These are phyloP conservation scores for Calameuta idolon DNA, from an alignment of 2,888 invertebrate species.

Conservation along the genomic window DNA sequence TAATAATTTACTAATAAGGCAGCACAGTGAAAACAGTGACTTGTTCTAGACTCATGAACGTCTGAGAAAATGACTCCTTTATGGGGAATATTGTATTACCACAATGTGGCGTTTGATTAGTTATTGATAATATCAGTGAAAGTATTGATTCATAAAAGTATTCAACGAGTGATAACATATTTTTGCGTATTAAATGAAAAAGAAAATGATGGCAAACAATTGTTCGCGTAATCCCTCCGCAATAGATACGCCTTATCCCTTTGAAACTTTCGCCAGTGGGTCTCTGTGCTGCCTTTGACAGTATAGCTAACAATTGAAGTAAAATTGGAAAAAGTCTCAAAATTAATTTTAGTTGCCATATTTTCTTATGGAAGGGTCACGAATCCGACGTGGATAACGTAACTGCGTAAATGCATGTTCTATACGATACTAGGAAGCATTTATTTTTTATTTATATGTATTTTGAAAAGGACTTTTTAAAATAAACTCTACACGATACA, in stretches of 20 bases:
- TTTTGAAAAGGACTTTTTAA: conserved; percentile 52
- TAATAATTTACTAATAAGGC: conserved; percentile 21
- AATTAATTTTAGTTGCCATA: conserved; percentile 41
- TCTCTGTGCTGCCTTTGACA: conserved; percentile 30
- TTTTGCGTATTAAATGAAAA: too few species aligned
- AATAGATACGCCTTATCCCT: too few species aligned
- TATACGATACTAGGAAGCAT: conserved; percentile 52
- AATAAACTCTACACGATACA: conserved; percentile 42
- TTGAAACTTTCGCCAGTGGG: not conserved
- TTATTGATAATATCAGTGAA: too few species aligned
- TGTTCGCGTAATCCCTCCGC: too few species aligned
- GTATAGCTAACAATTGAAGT: conserved; percentile 15
- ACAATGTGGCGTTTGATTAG: too few species aligned
- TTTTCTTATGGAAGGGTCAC: conserved; percentile 32
- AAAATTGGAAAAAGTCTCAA: conserved; percentile 32
- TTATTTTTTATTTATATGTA: conserved; percentile 62
- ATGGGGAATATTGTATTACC: too few species aligned
- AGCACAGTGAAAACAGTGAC: conserved; percentile 9
- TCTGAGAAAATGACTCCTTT: too few species aligned
- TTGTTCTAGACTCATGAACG: too few species aligned
- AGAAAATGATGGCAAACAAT: too few species aligned
- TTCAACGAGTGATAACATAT: too few species aligned
- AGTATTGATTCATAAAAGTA: too few species aligned
- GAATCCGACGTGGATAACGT: conserved; percentile 23
- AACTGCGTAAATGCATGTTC: conserved; percentile 46